Conservation (phyloP, 1,140 invertebrate genomes). For the Aphidius ervi region DNA sequence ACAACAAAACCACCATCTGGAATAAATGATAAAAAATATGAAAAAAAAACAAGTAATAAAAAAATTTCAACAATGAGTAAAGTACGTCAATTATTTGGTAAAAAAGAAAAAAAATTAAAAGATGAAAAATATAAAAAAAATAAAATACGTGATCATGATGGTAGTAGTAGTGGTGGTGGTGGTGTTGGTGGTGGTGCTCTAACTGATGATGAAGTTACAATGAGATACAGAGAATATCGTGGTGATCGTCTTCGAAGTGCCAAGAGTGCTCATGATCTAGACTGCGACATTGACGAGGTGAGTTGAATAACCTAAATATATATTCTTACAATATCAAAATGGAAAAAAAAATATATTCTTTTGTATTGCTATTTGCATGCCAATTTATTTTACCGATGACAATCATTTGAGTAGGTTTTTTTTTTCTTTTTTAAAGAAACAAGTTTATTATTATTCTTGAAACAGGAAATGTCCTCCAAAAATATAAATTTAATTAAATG, state of each 20-base stretch:
- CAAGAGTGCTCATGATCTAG: constrained; percentile 44
- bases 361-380: no score
- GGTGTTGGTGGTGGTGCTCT: constrained; percentile 42
- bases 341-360: no score
- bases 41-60: constrained; percentile 43
- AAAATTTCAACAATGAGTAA: constrained; percentile 50
- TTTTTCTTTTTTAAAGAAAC: no score
- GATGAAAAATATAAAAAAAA: constrained; percentile 41
- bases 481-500: no score
- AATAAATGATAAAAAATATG: constrained; percentile 43
- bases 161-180: constrained; percentile 30
- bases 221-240: constrained; percentile 47
- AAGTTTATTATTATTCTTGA: no score
- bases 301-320: constrained; percentile 19
- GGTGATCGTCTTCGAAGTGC: constrained; percentile 46
- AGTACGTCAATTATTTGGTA: constrained; percentile 47
- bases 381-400: no score
- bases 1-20: constrained; percentile 45
- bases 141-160: constrained; percentile 10
- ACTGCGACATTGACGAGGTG: constrained; percentile 48
- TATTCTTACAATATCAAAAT: no score
- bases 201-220: constrained; percentile 47
- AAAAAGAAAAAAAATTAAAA: constrained; percentile 49
- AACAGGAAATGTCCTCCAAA: no score
- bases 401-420: no score